Base-by-base conservation (phyloP, 1,140 invertebrate genomes). In the Zaprionus inermis region DNA sequence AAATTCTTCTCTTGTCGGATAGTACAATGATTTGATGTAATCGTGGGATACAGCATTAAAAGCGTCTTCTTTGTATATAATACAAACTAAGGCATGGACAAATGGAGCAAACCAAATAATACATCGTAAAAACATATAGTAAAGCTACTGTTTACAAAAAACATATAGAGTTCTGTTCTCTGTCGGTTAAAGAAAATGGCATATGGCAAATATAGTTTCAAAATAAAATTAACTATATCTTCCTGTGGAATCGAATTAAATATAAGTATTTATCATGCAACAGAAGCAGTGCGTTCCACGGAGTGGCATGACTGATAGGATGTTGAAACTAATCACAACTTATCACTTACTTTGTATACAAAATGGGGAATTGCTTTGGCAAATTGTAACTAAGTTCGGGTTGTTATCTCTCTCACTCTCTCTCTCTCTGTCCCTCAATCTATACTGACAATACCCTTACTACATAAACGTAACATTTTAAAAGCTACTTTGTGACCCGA, bases 401-500 rank as follows among this genome's bases (percentile, higher is more conserved):
- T 16, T 12, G 12, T 16, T 18, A 9, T 46, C 16, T 9, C 41
- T 44, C 34, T 38, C 30, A 32, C 30, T 32, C 2, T 32, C 10
- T 3, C 36, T 38, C 12, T 36, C 34, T 9, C 3, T 16, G 4
- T 18, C 7, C 16, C 38, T 18, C n/a, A 2, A n/a, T 44, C 41
- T 44, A 5, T 4, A 18, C 41, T 18, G 5, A 16, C 5, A 18
- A 10, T 51, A 51, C 14, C 11, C 49, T 28, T 52, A 52, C 11
- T 58, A n/a, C 2, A 38, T 38, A 38, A n/a, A 38, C 14, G 36
- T 2, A 71, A 57, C 57, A 60, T 36, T 52, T 67, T 76, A 79
- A 73, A 73, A 71, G 51, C 76, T 66, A 79, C 34, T 72, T 86
- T 78, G 74, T 78, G 64, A 86, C 59, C 66, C 70, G 41, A 75